Conservation (phyloP, 2,888 invertebrate species). For the Pardosa pseudoannulata region DNA sequence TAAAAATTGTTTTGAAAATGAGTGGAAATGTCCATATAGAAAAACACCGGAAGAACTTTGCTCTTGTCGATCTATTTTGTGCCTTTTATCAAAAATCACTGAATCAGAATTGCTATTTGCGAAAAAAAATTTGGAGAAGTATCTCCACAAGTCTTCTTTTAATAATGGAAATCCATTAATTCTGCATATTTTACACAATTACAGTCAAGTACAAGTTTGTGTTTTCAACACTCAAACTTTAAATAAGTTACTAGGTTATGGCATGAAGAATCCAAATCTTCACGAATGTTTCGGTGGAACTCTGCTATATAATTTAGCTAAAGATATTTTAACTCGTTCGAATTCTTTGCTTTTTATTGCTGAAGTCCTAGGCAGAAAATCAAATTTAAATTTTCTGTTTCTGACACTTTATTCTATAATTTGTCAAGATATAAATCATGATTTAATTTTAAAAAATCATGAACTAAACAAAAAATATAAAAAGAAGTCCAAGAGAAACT, state of each 20-base stretch:
- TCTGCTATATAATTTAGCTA: conserved; percentile 73
- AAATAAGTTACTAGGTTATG: conserved; percentile 75
- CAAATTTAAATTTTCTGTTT: conserved; percentile 76
- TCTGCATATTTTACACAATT: conserved; percentile 75
- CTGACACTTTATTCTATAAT: not conserved
- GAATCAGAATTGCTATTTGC: conserved; percentile 8
- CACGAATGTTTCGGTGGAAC: conserved; percentile 57
- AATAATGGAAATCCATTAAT: conserved; percentile 74
- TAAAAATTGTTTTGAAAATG: not conserved
- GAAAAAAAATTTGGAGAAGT: conserved; percentile 73
- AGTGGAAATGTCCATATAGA: not conserved
- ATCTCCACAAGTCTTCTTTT: conserved; percentile 70
- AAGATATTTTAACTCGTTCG: conserved; percentile 58
- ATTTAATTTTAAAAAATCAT: not conserved
- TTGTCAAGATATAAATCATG: not conserved
- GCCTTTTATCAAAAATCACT: conserved; percentile 6
- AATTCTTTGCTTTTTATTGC: conserved; percentile 69
- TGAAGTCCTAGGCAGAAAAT: conserved; percentile 76
- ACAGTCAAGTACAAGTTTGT: conserved; percentile 77
- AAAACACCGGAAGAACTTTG: not conserved
- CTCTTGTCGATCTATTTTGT: not conserved
- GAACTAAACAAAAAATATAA: not conserved
- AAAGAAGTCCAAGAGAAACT: not conserved
- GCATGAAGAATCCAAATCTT: conserved; percentile 25
- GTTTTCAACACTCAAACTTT: conserved; percentile 75